Conservation (phyloP, 2,113 vertebrate species). For the Erythrocebus patas region DNA sequence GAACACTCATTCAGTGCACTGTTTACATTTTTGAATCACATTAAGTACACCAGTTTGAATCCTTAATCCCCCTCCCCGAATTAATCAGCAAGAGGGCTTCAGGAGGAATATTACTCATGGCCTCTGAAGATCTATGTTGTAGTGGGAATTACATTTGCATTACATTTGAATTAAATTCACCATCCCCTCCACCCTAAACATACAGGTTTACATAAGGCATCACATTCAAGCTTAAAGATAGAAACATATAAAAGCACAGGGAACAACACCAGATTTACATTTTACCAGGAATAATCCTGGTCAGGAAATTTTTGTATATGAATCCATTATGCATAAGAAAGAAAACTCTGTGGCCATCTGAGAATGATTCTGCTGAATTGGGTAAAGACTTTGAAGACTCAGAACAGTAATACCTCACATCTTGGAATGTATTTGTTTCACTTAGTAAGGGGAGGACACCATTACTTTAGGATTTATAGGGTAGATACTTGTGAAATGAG, state of each 20-base stretch:
- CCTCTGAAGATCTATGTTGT: neutral
- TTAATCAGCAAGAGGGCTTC: neutral
- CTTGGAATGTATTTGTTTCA: neutral
- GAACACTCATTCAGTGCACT: neutral
- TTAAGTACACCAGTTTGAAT: neutral
- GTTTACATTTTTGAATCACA: neutral
- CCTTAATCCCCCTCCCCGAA: neutral
- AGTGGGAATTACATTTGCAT: neutral
- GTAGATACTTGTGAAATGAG: neutral
- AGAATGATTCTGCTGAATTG: neutral
- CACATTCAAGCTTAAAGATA: neutral
- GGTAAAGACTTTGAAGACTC: neutral
- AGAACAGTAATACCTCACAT: neutral
- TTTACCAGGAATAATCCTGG: neutral
- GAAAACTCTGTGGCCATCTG: neutral
- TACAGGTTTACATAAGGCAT: neutral
- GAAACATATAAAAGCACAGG: neutral
- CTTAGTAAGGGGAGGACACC: neutral
- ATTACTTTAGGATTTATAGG: neutral
- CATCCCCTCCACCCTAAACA: neutral
- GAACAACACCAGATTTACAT: conserved; percentile 8
- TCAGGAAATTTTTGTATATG: neutral
- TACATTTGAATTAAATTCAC: neutral
- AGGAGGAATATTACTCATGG: neutral
- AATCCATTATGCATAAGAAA: neutral